Conservation (phyloP, 1,140 invertebrate genomes). For the Lucilia sericata region DNA sequence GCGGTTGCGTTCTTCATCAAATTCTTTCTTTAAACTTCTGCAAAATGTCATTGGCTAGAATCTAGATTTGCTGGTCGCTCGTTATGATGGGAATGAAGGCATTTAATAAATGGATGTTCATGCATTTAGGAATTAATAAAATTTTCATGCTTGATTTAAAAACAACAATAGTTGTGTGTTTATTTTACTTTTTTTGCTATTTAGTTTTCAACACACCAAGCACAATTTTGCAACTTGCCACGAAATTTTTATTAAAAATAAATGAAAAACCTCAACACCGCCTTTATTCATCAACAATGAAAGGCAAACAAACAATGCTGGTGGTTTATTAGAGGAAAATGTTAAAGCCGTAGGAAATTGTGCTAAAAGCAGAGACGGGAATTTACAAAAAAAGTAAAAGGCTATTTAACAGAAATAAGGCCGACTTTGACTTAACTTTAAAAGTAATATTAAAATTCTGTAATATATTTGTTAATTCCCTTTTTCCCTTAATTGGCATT, state of each 20-base stretch:
- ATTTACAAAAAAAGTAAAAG: too few species aligned
- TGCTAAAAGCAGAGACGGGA: not conserved
- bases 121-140: not conserved
- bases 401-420: too few species aligned
- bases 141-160: slow-evolving; percentile 7
- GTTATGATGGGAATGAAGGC: not conserved
- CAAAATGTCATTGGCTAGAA: not conserved
- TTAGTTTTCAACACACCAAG: not conserved
- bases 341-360: not conserved
- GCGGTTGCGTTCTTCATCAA: too few species aligned
- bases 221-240: slow-evolving; percentile 1
- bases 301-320: not conserved
- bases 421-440: too few species aligned
- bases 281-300: slow-evolving; percentile 3
- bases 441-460: too few species aligned
- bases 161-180: not conserved
- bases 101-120: not conserved
- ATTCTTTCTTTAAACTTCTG: too few species aligned
- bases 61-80: not conserved
- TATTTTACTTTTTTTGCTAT: not conserved
- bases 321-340: not conserved
- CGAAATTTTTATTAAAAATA: not conserved
- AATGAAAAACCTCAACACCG: slow-evolving; percentile 16
- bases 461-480: too few species aligned
- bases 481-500: too few species aligned